Conservation (phyloP, 2,113 vertebrate genomes). For the Chascanopsetta lugubris region DNA sequence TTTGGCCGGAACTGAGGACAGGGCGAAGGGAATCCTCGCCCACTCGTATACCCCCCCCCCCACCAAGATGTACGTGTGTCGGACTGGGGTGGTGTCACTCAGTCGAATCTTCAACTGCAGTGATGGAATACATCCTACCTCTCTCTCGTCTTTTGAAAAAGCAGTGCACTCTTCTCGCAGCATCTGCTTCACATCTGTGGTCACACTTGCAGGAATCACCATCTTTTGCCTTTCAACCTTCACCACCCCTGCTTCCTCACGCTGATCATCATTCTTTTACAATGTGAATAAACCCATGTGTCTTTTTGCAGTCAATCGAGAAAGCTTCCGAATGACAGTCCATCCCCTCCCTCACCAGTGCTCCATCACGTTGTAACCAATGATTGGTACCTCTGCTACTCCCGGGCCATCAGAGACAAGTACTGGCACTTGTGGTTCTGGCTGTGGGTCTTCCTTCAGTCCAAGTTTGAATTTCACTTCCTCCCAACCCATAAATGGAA, state of each 20-base stretch:
- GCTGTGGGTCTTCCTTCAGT: neutral
- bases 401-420: constrained; percentile 4
- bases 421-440: constrained; percentile 9
- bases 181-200: constrained; percentile 11
- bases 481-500: neutral
- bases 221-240: too few relatives aligned
- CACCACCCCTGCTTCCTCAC: too few relatives aligned
- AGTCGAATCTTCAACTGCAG: constrained; percentile 20
- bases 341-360: constrained; percentile 7
- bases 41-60: neutral
- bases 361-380: constrained; percentile 17
- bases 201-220: too few relatives aligned
- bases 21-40: neutral
- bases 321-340: constrained; percentile 10
- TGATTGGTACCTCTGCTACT: constrained; percentile 10
- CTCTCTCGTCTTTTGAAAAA: constrained; percentile 23
- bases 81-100: constrained; percentile 12
- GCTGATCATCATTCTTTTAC: too few relatives aligned
- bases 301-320: constrained; percentile 13
- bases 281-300: too few relatives aligned
- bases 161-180: constrained; percentile 6
- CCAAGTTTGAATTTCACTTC: neutral
- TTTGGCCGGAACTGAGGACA: neutral
- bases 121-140: constrained; percentile 24
- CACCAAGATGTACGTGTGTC: neutral